These are phyloP conservation scores for Campylomormyrus tamandua DNA, from an alignment of 2,113 vertebrate species.

Conservation along the genomic window DNA sequence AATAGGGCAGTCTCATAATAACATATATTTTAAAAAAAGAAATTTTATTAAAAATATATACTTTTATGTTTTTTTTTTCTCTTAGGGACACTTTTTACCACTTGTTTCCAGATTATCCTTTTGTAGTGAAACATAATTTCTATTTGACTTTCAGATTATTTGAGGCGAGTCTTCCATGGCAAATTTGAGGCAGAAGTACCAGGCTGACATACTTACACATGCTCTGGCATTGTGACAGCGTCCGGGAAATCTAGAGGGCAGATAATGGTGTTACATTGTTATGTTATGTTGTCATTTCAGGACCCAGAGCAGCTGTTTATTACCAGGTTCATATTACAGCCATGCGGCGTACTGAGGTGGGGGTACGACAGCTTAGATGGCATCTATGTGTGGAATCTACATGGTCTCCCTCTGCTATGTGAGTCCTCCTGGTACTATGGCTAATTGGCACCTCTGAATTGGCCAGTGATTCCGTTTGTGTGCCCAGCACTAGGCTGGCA, in stretches of 20 bases:
- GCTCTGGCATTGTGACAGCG: constrained; percentile 59
- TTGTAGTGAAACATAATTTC: neutral
- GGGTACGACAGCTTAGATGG: neutral
- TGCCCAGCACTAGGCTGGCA: neutral
- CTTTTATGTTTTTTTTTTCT: neutral
- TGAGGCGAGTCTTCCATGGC: neutral
- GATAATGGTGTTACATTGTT: constrained; percentile 42
- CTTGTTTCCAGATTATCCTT: neutral
- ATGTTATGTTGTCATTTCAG: constrained; percentile 26
- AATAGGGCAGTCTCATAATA: neutral
- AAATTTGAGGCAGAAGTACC: neutral
- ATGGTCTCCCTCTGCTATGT: neutral
- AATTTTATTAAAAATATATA: neutral
- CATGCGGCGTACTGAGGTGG: neutral
- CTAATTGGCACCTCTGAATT: neutral
- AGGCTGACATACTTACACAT: constrained; percentile 51
- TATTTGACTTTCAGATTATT: neutral
- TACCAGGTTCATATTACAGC: constrained; percentile 21
- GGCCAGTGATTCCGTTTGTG: neutral
- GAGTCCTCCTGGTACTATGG: neutral
- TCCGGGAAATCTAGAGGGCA: constrained; percentile 50
- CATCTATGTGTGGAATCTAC: neutral
- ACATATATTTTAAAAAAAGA: neutral
- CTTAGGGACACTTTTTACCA: neutral
- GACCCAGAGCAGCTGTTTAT: constrained; percentile 32